Evolutionary conservation across 1,140 invertebrate genomes (phyloP).

Genomic region (Drosophila parvula): DNA sequence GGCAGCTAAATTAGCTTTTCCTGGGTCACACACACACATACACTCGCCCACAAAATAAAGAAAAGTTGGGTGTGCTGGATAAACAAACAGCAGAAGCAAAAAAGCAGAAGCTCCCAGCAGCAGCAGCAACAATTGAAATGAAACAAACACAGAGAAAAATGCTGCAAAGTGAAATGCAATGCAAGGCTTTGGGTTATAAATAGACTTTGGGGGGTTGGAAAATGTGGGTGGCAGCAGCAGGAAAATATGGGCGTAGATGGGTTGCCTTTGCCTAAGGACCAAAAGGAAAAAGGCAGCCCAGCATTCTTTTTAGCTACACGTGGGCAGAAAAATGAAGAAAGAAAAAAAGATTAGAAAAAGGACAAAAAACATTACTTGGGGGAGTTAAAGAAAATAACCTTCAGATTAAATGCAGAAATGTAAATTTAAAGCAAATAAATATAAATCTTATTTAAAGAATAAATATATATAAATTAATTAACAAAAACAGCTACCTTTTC

Average conservation of each 20-base stretch:
- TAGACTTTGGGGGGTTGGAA: conserved; percentile 26
- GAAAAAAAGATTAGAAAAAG: background rate
- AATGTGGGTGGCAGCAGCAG: background rate
- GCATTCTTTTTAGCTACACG: conserved; percentile 19
- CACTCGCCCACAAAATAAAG: conserved; percentile 20
- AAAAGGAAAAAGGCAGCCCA: conserved; percentile 1
- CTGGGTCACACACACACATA: conserved; percentile 48
- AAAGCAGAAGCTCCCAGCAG: conserved; percentile 18
- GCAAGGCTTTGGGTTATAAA: conserved; percentile 36
- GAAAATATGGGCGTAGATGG: conserved; percentile 17
- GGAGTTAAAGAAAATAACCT: conserved; percentile 4
- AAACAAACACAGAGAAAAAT: conserved; percentile 53
- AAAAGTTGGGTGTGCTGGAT: conserved; percentile 24
- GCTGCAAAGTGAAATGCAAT: conserved; percentile 51
- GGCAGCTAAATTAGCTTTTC: conserved; percentile 65
- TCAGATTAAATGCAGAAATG: background rate
- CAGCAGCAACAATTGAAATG: conserved; percentile 68
- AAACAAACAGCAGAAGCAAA: conserved; percentile 24
- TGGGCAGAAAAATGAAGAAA: background rate
- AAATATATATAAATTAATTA: background rate
- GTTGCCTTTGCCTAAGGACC: background rate
- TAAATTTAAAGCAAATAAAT: background rate
- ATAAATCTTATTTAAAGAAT: background rate
- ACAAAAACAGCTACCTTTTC: background rate
- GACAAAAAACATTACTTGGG: background rate